These are phyloP conservation scores for Spatula versicolor DNA, from an alignment of 2,797 vertebrate genomes.

Conservation along the genomic window DNA sequence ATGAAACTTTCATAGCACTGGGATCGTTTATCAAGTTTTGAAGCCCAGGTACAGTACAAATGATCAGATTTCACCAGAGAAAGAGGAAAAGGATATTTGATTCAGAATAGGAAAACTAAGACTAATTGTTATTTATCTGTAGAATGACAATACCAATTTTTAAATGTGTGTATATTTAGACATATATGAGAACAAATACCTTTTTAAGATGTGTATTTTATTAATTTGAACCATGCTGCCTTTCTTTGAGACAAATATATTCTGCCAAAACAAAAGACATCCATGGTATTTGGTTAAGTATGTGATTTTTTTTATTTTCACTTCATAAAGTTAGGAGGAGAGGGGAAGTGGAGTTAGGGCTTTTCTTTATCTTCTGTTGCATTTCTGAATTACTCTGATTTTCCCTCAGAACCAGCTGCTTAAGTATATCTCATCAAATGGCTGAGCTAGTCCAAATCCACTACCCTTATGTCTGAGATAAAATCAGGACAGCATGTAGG, in stretches of 20 bases:
- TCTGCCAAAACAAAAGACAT: neutral
- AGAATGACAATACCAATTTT: neutral
- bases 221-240: neutral
- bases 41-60: slow-evolving; percentile 31
- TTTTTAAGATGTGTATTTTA: neutral
- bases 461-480: slow-evolving; percentile 65
- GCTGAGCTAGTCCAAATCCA: slow-evolving; percentile 68
- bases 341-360: neutral
- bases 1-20: slow-evolving; percentile 61
- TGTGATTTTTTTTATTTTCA: neutral
- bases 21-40: slow-evolving; percentile 59
- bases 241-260: neutral
- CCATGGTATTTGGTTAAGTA: neutral
- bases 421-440: slow-evolving; percentile 72
- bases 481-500: slow-evolving; percentile 58
- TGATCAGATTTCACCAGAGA: slow-evolving; percentile 34
- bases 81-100: neutral
- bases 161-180: neutral
- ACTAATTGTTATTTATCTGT: neutral
- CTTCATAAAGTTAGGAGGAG: neutral
- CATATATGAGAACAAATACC: neutral
- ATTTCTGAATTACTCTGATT: slow-evolving; percentile 68
- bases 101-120: slow-evolving; percentile 21
- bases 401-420: slow-evolving; percentile 68
- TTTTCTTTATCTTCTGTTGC: slow-evolving; percentile 54